These are phyloP conservation scores for Taxidea taxus DNA, from an alignment of 2,113 vertebrate species.

Conservation along the genomic window DNA sequence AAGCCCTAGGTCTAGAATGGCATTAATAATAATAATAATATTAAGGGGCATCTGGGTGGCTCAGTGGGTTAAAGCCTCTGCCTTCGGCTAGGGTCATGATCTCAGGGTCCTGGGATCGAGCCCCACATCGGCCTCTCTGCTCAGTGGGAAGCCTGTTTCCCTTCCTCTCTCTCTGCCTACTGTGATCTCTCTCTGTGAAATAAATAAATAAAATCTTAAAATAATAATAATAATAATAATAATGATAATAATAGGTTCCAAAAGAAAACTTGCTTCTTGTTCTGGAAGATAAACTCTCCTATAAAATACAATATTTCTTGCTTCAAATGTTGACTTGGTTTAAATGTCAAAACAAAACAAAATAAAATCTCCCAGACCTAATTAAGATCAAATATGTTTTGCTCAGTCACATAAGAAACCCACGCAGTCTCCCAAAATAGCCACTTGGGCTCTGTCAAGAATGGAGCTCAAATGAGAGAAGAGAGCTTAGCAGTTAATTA, in stretches of 20 bases:
- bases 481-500: neutral
- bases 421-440: constrained; percentile 7
- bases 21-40: neutral
- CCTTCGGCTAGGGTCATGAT: no score
- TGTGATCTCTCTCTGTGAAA: no score
- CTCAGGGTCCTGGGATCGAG: no score
- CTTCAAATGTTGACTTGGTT: constrained; percentile 45
- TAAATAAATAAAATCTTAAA: no score
- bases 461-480: neutral
- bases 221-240: neutral
- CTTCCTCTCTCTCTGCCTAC: no score
- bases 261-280: constrained; percentile 21
- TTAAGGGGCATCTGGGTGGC: neutral
- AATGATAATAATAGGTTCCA: neutral
- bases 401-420: constrained; percentile 37
- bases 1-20: neutral
- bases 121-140: no score
- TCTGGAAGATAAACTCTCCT: constrained; percentile 13
- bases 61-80: no score
- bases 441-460: constrained; percentile 22
- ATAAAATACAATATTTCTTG: constrained; percentile 4
- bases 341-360: constrained; percentile 61
- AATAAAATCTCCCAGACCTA: constrained; percentile 49
- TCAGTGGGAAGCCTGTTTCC: no score
- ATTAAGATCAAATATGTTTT: constrained; percentile 61